Evolutionary conservation across 30 jellyfish, hydroid and myxozoan genomes (phyloP), one percentile per base, ranked within the genome.

Genomic region (Rhopilema esculentum): DNA sequence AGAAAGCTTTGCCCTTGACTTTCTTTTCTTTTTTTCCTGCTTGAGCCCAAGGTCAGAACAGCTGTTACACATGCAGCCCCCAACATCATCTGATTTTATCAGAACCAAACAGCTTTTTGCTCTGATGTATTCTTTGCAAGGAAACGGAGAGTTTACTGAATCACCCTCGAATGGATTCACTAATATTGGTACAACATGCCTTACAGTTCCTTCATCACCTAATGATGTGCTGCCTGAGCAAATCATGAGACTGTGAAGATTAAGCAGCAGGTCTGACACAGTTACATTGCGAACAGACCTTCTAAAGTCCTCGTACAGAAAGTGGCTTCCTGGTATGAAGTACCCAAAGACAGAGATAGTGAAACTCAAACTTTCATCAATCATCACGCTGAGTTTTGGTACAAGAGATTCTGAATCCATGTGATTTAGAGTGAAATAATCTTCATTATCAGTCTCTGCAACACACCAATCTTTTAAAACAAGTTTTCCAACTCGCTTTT

Each of bases 341-440:
- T 92, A 88, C 48, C 89, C 84, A 67, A 49, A 78, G 57, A 79
- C 92, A 19, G 79, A 9, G 20, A 77, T 66, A 62, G 70, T 27
- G 51, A 62, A 88, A 26, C 66, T 51, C 73, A 88, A 69, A 52
- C 75, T 69, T 22, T 51, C 61, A 57, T 77, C 83, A 27, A 88
- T 80, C 26, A 24, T 49, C 40, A 88, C 29, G 30, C 68, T 88
- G 69, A 23, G 26, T 69, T 69, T n/a, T 16, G 85, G 91, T 23
- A 82, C 67, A 18, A 51, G 19, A 82, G 70, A 28, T 64, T 19
- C 65, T 64, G 40, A 2, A 25, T 63, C 91, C 2, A 8, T 0
- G 33, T 19, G 66, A 0, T 2, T 27, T 18, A 52, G 23, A 6
- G 16, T 19, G 27, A 53, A 27, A 1, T n/a, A 4, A 27, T 80